These are phyloP conservation scores for Cyclophora punctaria DNA, from an alignment of 2,888 invertebrate genomes.

Conservation along the genomic window DNA sequence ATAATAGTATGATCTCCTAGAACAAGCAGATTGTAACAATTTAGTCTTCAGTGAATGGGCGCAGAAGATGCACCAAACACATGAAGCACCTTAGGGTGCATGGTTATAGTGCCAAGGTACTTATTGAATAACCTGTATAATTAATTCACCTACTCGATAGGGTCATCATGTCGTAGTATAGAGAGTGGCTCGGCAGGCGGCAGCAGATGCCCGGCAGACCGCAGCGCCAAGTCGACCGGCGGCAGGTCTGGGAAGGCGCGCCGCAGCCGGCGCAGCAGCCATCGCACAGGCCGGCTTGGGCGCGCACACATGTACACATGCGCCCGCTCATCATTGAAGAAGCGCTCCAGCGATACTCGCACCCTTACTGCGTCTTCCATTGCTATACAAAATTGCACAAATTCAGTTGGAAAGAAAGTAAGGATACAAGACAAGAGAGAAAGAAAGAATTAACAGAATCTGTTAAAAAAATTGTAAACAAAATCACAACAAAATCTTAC, in stretches of 20 bases:
- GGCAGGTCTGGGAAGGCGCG: constrained; percentile 30
- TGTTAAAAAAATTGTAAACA: neutral
- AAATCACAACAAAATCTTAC: neutral
- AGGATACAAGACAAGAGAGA: no score
- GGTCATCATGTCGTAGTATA: constrained; percentile 38
- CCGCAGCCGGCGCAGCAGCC: constrained; percentile 40
- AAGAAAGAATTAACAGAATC: no score
- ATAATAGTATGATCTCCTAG: no score
- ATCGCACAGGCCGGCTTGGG: constrained; percentile 28
- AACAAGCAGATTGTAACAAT: no score
- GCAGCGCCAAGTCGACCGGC: constrained; percentile 22
- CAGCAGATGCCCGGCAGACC: constrained; percentile 40
- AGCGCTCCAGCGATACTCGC: constrained; percentile 35
- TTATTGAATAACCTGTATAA: no score
- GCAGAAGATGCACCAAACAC: no score
- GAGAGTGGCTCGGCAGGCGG: constrained; percentile 47
- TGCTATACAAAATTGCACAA: neutral
- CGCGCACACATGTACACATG: constrained; percentile 22
- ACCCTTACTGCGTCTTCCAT: constrained; percentile 30
- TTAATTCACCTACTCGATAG: constrained; percentile 33
- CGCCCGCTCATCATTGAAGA: constrained; percentile 40
- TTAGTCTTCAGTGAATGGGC: no score
- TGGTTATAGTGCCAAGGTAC: no score
- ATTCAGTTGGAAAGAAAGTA: neutral
- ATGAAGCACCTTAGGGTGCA: no score